Evolutionary conservation across 2,113 vertebrate genomes (phyloP), one percentile per base, ranked within the genome.

Genomic region (Cyanistes caeruleus): DNA sequence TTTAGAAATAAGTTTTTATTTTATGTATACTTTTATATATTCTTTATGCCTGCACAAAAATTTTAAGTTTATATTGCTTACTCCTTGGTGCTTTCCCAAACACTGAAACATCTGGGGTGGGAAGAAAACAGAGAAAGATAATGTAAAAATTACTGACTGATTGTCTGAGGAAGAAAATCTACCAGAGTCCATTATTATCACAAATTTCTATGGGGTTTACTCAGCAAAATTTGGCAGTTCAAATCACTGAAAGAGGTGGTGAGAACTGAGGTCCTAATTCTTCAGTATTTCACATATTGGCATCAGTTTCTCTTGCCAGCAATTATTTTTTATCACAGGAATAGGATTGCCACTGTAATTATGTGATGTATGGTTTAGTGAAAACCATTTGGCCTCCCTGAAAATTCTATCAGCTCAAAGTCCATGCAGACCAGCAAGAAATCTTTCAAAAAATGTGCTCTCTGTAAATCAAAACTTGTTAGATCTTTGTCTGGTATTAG

Each of bases 301-400:
- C 39, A 70, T 76, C 51, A 30, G 80, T 96, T 97, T 97, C 83
- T 93, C 43, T 74, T 91, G 88, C 80, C 64, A 95, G 87, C 88
- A 95, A 95, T 92, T 95, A 76, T 64, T 94, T 93, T 87, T 84
- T 89, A 81, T 41, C 23, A 13, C 43, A 64, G 60, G 48, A 87
- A 88, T 87, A 60, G n/a, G 79, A 91, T 84, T 8, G 0, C 51
- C 31, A 89, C 69, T 53, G 73, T 94, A 97, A 96, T 96, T 95
- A 93, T 17, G 23, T 94, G 94, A 96, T 91, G 52, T 58, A 60
- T 74, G 55, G 59, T 92, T 96, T 90, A 96, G 65, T 51, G 75
- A 94, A 93, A 95, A 73, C 65, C 90, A 58, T 97, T 96, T 96
- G 91, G 91, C 79, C 89, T 80, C 75, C 68, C 76, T 85, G 93